Base-by-base conservation (phyloP, 2,797 vertebrate genomes). In the Manis javanica region DNA sequence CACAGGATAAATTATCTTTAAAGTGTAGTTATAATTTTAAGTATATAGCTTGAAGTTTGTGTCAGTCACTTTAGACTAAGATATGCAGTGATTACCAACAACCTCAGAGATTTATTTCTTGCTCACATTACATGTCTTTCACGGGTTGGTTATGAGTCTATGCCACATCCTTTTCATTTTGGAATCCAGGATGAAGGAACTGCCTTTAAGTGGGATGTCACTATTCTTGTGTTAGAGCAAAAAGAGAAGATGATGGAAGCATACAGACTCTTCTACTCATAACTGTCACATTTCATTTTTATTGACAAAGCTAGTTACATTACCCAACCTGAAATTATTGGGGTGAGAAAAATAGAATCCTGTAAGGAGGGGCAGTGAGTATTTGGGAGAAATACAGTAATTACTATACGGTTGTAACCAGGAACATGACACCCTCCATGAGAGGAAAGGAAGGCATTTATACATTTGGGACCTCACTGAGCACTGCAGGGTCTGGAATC, bases 31-130 rank as follows among this genome's bases (percentile, higher is more conserved):
- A 11, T 26, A 92, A 31, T 77, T 90, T 46, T 46, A 46, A 46
- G 46, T 46, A 46, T 66, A 85, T 24, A 66, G 74, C 84, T 92
- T 37, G 39, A 59, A 79, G 71, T 75, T 75, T 95, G 39, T 59
- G 34, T 95, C 77, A 37, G 29, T 75, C 55, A 95, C 68, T 51
- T 87, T 26, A 21, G 64, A 68, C 15, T 84, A 39, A 95, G 78
- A 91, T 86, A 82, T 15, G 4, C 39, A 91, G 72, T 26, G 78
- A 21, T 82, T 94, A 57, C 46, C 26, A 59, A n/a, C 42, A 77
- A 26, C 63, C 42, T 23, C 53, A 78, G 53, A 64, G 10, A 46
- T 87, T 72, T 81, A 7, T 61, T 84, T 85, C 53, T 81, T 66
- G 46, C 21, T 92, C 19, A 64, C 3, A 9, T 51, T 69, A 31